Base-by-base conservation (phyloP, 2,113 vertebrate species). In the Theropithecus gelada region DNA sequence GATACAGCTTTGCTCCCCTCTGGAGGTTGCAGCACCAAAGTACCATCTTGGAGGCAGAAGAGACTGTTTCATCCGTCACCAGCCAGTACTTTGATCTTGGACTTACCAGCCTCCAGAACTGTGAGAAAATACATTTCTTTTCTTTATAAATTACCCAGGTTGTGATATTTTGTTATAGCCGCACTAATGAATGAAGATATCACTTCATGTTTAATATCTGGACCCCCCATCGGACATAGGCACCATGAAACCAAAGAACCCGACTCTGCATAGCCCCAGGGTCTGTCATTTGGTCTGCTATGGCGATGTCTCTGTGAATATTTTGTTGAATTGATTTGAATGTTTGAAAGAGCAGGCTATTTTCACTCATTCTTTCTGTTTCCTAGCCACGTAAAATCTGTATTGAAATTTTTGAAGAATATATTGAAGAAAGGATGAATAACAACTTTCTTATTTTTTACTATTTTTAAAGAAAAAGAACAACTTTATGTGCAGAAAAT, bases 361-460 rank as follows among this genome's bases (percentile, higher is more conserved):
- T 88, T 94, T 86, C 32, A 88, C 85, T 88, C 18, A 50, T 40
- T 55, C 22, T 72, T 57, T 45, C 20, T 90, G 8, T 83, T 86
- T 66, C 64, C 35, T 61, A 72, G 7, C 72, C 12, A 50, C 11
- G 27, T 70, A 43, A 82, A 91, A 30, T 84, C 13, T 64, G 13
- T 45, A 93, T 40, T 80, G 59, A 94, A 88, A 30, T 50, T 87
- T 92, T 84, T 61, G 12, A 92, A 88, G 95, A 88, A 76, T 75
- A 75, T 48, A 35, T 14, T 82, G 40, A 86, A 61, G 72, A 95
- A 93, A 93, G 5, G 40, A 79, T 70, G 23, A 92, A 92, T 22
- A 83, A 94, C 61, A 64, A 55, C 52, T 55, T 64, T 64, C 61
- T 64, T 32, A 64, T 30, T 64, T 55, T 55, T 55, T 64, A 64